Percentiles rank a stretch among this genome's conserved stretches.
Conservation (phyloP, 2,888 invertebrate genomes). For the Notodonta dromedarius region DNA sequence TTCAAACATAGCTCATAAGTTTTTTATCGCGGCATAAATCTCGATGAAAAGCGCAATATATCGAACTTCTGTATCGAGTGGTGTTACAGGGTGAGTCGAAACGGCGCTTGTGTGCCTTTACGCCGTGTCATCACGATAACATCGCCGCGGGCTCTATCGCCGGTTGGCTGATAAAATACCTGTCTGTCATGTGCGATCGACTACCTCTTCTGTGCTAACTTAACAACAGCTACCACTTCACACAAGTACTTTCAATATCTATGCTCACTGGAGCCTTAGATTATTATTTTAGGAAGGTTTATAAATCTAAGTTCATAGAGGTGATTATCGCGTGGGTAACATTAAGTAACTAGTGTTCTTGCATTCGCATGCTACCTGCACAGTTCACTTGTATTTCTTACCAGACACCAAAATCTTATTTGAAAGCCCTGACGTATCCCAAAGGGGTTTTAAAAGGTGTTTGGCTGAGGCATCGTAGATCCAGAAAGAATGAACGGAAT, state of each 20-base stretch:
- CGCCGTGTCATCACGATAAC: constrained; percentile 65
- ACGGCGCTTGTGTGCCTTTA: constrained; percentile 46
- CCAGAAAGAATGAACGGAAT: too few relatives aligned
- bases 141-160: constrained; percentile 55
- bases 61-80: constrained; percentile 24
- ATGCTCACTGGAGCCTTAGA: constrained; percentile 9
- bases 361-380: too few relatives aligned
- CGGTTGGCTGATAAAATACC: constrained; percentile 55
- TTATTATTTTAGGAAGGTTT: too few relatives aligned
- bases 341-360: too few relatives aligned
- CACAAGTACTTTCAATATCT: constrained; percentile 15
- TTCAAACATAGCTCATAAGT: constrained; percentile 10
- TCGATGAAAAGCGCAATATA: constrained; percentile 32
- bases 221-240: constrained; percentile 10
- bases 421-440: too few relatives aligned
- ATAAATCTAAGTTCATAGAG: too few relatives aligned
- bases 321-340: too few relatives aligned
- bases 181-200: constrained; percentile 46
- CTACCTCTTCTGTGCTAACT: constrained; percentile 26
- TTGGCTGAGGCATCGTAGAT: too few relatives aligned
- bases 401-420: too few relatives aligned
- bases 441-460: too few relatives aligned
- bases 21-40: constrained; percentile 21
- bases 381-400: too few relatives aligned
- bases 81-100: constrained; percentile 36